These are phyloP conservation scores for Drosophila novamexicana DNA, from an alignment of 1,140 invertebrate species.

Conservation along the genomic window DNA sequence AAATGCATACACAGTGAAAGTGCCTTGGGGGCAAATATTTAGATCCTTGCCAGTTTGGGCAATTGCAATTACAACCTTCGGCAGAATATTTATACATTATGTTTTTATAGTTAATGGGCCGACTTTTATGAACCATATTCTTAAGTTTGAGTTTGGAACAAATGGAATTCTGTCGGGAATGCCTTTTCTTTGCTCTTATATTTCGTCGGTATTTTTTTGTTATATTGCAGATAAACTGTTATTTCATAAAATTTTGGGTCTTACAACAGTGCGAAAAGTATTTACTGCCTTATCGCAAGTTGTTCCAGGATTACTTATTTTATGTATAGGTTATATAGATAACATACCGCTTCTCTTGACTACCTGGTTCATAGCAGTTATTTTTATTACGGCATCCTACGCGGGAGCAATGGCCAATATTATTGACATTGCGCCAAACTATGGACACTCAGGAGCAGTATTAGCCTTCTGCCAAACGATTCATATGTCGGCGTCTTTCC, in stretches of 20 bases:
- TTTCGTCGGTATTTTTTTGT: slow-evolving; percentile 89
- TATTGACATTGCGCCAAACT: slow-evolving; percentile 90
- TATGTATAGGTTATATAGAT: slow-evolving; percentile 88
- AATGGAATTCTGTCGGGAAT: slow-evolving; percentile 88
- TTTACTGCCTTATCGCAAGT: slow-evolving; percentile 90
- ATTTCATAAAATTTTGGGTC: slow-evolving; percentile 86
- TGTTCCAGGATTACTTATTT: slow-evolving; percentile 88
- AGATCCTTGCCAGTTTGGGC: slow-evolving; percentile 92
- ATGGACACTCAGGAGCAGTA: slow-evolving; percentile 87
- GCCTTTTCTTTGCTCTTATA: slow-evolving; percentile 89
- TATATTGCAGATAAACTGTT: slow-evolving; percentile 89
- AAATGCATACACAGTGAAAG: slow-evolving; percentile 78
- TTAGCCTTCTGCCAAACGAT: slow-evolving; percentile 91
- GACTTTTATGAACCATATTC: slow-evolving; percentile 89
- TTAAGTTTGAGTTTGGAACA: slow-evolving; percentile 89
- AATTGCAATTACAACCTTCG: slow-evolving; percentile 90
- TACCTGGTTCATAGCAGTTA: slow-evolving; percentile 90
- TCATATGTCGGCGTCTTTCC: slow-evolving; percentile 90
- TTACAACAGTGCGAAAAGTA: slow-evolving; percentile 88
- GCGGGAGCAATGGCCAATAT: slow-evolving; percentile 91
- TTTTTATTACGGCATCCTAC: slow-evolving; percentile 89
- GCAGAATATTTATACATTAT: slow-evolving; percentile 90
- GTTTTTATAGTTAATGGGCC: slow-evolving; percentile 89
- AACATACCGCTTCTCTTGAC: slow-evolving; percentile 87
- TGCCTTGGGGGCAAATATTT: slow-evolving; percentile 92